Base-by-base conservation (phyloP, 2,888 invertebrate genomes). In the Ormyrus nitidulus region DNA sequence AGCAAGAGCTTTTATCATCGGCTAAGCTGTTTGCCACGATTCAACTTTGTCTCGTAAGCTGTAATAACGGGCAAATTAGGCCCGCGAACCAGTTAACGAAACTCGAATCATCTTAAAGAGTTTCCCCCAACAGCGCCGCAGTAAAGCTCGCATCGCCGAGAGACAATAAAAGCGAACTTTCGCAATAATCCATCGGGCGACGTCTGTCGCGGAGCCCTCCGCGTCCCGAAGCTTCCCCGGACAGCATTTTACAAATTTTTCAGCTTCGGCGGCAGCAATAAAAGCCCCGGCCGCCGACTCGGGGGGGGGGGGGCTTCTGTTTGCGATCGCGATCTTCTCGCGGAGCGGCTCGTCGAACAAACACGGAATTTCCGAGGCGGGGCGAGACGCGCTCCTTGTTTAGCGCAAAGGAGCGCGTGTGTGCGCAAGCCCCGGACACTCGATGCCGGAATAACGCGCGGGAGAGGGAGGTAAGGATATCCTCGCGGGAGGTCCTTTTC, bases 381-480 rank as follows among this genome's bases (percentile, higher is more conserved):
- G 61, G 48, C 70, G 13, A 49, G 13, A 49, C 54, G 58, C 34
- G 58, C 49, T 53, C 48, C 19, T 77, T 70, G 77, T 77, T 77
- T 70, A 70, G 56, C 19, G 8, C 9, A 13, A 53, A 8, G 46
- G 1, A 56, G 5, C 49, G 34, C 53, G 48, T 75, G 54, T 49
- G 58, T 59, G 58, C 59, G n/a, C 51, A n/a, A 51, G 13, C 6
- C 48, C 7, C 77, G 77, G 83, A 83, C 79, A 82, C 79, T 83
- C 75, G 75, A 83, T 80, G 83, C 83, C 68, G 64, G 66, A 81
- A 69, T 77, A 82, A 84, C 81, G 83, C 13, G 81, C 71, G 77
- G 54, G 61, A 69, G 59, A 54, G 44, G 61, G 83, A 6, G 66
- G n/a, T 34, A 81, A 83, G 81, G 83, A 84, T 82, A 84, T 83